phyloP scores from a whole-genome alignment of 37 sponge, comb jelly and placozoan genomes.

The Cladorhizidae sp. region DNA sequence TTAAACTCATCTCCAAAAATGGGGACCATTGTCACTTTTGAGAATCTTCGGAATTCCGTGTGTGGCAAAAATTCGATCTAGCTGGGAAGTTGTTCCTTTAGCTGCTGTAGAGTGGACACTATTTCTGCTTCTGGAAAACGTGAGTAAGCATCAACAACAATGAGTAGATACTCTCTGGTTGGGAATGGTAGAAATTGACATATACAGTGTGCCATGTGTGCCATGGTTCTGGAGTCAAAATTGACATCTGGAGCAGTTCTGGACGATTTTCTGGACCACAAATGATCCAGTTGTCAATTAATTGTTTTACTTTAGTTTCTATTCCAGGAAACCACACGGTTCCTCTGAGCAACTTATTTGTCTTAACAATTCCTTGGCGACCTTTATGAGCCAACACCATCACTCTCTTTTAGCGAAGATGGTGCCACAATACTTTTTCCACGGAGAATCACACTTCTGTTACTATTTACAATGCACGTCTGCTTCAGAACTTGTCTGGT shows the following conservation, averaged over 20 bases:
- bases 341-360: slow-evolving; percentile 42
- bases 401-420: slow-evolving; percentile 7
- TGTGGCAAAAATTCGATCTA: slow-evolving; percentile 44
- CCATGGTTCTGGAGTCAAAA: slow-evolving; percentile 40
- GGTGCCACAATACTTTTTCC: slow-evolving; percentile 49
- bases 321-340: slow-evolving; percentile 48
- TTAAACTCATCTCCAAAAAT: slow-evolving; percentile 32
- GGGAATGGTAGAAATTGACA: slow-evolving; percentile 52
- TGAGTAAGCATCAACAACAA: slow-evolving; percentile 63
- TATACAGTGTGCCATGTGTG: slow-evolving; percentile 59
- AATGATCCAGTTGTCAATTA: slow-evolving; percentile 11
- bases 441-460: slow-evolving; percentile 18
- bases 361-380: too few species aligned
- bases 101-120: slow-evolving; percentile 39
- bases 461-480: slow-evolving; percentile 14
- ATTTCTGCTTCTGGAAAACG: slow-evolving; percentile 55
- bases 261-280: slow-evolving; percentile 11
- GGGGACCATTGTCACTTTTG: slow-evolving; percentile 56
- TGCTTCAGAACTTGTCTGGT: background rate
- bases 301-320: slow-evolving; percentile 2
- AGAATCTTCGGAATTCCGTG: slow-evolving; percentile 42
- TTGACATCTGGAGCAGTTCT: slow-evolving; percentile 43
- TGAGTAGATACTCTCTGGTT: slow-evolving; percentile 46
- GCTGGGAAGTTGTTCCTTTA: slow-evolving; percentile 34
- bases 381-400: too few species aligned